Evolutionary conservation across 2,888 invertebrate genomes (phyloP).

Genomic region (Phrixothrix hirtus): DNA sequence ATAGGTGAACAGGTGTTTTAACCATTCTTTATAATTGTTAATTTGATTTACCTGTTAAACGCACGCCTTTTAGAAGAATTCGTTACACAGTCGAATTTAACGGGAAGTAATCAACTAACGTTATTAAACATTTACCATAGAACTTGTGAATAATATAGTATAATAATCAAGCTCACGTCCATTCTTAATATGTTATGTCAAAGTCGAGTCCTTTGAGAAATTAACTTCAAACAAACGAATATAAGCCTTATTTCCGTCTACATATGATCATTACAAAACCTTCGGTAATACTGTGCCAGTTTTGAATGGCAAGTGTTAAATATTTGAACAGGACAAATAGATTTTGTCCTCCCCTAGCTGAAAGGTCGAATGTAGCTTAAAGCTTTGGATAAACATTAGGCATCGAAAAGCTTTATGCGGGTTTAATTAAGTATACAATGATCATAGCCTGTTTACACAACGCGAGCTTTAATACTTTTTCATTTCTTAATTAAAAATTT

Average conservation of each 20-base stretch:
- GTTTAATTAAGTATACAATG: conserved; percentile 28
- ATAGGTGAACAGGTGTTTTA: conserved; percentile 35
- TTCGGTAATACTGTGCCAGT: no score
- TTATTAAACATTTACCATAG: conserved; percentile 14
- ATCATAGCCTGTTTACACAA: background rate
- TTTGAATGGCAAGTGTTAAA: conserved; percentile 44
- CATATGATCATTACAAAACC: no score
- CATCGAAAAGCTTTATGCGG: conserved; percentile 13
- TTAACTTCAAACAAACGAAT: conserved; percentile 12
- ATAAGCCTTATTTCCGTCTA: conserved; percentile 8
- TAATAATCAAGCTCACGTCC: conserved; percentile 14
- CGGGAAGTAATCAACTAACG: background rate
- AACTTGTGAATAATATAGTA: conserved; percentile 29
- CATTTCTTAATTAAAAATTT: no score
- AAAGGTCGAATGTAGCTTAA: conserved; percentile 37
- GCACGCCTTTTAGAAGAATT: background rate
- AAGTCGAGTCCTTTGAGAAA: conserved; percentile 32
- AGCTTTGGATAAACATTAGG: conserved; percentile 34
- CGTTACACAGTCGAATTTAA: conserved; percentile 2
- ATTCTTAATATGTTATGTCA: conserved; percentile 30
- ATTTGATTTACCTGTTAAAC: conserved; percentile 23
- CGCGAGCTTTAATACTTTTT: no score
- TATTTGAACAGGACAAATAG: conserved; percentile 49
- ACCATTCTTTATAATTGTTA: conserved; percentile 34
- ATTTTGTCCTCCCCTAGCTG: conserved; percentile 40